Base-by-base conservation (phyloP, 2,888 invertebrate genomes). In the Phytoseiulus persimilis region DNA sequence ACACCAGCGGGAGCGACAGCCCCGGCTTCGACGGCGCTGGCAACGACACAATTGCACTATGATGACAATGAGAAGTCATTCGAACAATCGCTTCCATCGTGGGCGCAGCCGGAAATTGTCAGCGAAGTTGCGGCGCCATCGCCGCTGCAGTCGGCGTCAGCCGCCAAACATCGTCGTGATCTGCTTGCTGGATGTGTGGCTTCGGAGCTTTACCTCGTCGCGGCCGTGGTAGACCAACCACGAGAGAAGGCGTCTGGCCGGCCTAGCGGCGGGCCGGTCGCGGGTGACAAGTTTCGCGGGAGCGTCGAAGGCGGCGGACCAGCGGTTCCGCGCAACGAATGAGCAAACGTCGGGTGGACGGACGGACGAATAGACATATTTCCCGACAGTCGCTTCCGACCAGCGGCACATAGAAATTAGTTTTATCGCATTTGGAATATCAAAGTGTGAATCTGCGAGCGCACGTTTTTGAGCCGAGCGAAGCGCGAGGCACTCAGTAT, bases 61-160 rank as follows among this genome's bases (percentile, higher is more conserved):
- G 65, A 65, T 65, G 65, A 65, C 65, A 65, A 65, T 65, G 65
- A 65, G 65, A 65, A 65, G 65, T 65, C 65, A 65, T 65, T 65
- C 65, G 65, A 65, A 65, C 23, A 65, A 65, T 65, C 65, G 65
- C 18, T 23, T 65, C 65, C 65, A 28, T 65, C 65, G 65, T 65
- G 65, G 65, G 65, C 65, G 65, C 65, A 65, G 65, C 65, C 65
- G 65, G 65, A 65, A 65, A 65, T 65, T 28, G 65, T 65, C 65
- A 65, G 65, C 65, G 65, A 65, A 65, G 65, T 65, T 65, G 65
- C 28, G 65, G 28, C 65, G 65, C 65, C 46, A 46, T n/a, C 39
- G 39, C 39, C 39, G 39, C 39, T 39, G 39, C 39, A 3, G 39
- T 39, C 39, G 39, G 39, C 65, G 65, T 23, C 65, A 2, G 65